Evolutionary conservation across 2,888 invertebrate species (phyloP).

Genomic region (Chaetogeoica ovagalla): DNA sequence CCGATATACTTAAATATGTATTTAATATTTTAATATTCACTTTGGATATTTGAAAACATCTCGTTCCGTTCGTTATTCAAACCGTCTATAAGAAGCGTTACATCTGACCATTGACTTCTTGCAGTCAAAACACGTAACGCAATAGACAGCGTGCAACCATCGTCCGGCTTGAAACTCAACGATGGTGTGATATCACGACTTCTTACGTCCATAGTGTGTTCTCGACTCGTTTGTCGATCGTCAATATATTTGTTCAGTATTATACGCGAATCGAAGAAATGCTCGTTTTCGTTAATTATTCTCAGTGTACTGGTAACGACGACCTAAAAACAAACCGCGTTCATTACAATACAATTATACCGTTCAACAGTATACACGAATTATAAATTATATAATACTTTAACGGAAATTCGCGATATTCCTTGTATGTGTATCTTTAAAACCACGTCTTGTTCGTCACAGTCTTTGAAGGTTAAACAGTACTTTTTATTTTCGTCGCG

Average conservation of each 20-base stretch:
- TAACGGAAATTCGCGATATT: background rate
- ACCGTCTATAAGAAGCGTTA: background rate
- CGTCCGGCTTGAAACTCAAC: background rate
- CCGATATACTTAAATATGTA: too few species aligned
- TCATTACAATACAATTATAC: background rate
- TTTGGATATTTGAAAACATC: background rate
- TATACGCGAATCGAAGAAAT: background rate
- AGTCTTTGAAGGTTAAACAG: background rate
- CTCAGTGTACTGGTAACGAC: background rate
- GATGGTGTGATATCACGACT: background rate
- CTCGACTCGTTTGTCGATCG: background rate
- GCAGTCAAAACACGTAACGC: background rate
- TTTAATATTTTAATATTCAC: background rate
- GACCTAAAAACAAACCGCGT: background rate
- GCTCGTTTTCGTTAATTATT: conserved; percentile 1
- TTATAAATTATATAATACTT: background rate
- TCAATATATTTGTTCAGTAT: too few species aligned
- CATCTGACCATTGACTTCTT: background rate
- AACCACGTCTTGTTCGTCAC: background rate
- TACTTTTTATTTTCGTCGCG: background rate
- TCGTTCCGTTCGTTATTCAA: too few species aligned
- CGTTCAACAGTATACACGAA: background rate
- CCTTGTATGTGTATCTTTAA: background rate
- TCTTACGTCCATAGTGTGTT: background rate
- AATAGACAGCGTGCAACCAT: background rate